Evolutionary conservation across 2,113 vertebrate species (phyloP).

Genomic region (Oplegnathus fasciatus): DNA sequence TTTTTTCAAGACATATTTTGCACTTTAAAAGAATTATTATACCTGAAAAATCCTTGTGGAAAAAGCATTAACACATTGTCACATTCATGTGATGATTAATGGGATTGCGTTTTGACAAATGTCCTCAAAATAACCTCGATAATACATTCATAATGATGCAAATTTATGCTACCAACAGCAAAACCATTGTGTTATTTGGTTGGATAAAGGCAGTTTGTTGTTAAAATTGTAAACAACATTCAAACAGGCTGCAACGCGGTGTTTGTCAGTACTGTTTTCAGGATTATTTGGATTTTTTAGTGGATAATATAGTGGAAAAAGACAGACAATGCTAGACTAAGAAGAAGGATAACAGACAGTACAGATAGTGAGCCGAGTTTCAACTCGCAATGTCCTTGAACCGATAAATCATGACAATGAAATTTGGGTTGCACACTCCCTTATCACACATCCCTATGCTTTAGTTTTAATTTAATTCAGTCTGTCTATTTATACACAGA

Average conservation of each 20-base stretch:
- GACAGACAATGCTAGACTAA: background rate
- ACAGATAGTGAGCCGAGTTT: slow-evolving; percentile 6
- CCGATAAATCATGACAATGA: slow-evolving; percentile 1
- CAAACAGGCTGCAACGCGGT: background rate
- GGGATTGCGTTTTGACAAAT: slow-evolving; percentile 25
- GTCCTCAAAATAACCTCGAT: slow-evolving; percentile 22
- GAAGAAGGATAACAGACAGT: background rate
- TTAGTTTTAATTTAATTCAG: slow-evolving; percentile 11
- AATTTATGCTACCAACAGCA: slow-evolving; percentile 34
- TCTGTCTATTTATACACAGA: background rate
- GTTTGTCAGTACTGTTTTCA: slow-evolving; percentile 10
- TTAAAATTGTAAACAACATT: slow-evolving; percentile 22
- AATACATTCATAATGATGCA: slow-evolving; percentile 18
- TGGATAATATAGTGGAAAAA: background rate
- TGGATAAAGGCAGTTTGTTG: slow-evolving; percentile 15
- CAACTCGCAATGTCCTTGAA: slow-evolving; percentile 16
- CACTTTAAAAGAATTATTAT: slow-evolving; percentile 7
- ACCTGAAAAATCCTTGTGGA: slow-evolving; percentile 5
- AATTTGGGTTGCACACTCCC: background rate
- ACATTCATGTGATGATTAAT: slow-evolving; percentile 14
- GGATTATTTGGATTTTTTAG: background rate
- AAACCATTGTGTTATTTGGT: background rate
- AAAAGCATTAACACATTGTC: background rate
- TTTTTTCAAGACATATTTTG: background rate
- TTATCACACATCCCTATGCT: slow-evolving; percentile 17